Percentiles rank a stretch among this genome's conserved stretches.
phyloP scores from a whole-genome alignment of 2,113 vertebrate genomes.

The Sebastes fasciatus region DNA sequence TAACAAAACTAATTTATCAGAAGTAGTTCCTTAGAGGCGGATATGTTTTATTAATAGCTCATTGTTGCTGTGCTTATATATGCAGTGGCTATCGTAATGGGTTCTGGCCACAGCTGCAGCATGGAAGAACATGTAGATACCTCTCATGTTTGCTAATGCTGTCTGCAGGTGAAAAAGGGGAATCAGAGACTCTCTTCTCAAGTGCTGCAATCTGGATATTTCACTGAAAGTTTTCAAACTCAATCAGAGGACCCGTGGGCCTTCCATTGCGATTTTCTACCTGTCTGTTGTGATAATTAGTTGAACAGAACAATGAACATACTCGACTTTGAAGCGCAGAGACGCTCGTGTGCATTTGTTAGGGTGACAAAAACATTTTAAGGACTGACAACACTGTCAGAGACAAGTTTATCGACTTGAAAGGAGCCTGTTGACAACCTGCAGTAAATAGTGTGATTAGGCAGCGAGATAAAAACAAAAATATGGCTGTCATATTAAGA shows the following conservation, averaged over 20 bases:
- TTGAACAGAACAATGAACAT: background rate
- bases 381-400: background rate
- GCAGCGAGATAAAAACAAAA: conserved; percentile 40
- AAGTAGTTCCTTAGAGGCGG: no score
- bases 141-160: conserved; percentile 53
- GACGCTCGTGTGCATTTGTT: background rate
- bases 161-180: conserved; percentile 49
- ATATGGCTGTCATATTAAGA: conserved; percentile 5
- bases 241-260: background rate
- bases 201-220: conserved; percentile 29
- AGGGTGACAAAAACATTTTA: background rate
- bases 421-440: conserved; percentile 16
- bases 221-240: conserved; percentile 35
- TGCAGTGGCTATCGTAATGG: conserved; percentile 13
- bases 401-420: conserved; percentile 20
- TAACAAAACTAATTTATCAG: no score
- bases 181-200: conserved; percentile 2
- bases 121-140: conserved; percentile 21
- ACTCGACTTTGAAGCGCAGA: conserved; percentile 5
- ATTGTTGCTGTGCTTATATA: background rate
- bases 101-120: conserved; percentile 32
- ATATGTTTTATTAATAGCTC: background rate
- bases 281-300: conserved; percentile 16
- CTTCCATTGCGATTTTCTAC: conserved; percentile 8
- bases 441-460: conserved; percentile 34